phyloP scores from a whole-genome alignment of 2,113 vertebrate genomes.

The Cettia cetti region DNA sequence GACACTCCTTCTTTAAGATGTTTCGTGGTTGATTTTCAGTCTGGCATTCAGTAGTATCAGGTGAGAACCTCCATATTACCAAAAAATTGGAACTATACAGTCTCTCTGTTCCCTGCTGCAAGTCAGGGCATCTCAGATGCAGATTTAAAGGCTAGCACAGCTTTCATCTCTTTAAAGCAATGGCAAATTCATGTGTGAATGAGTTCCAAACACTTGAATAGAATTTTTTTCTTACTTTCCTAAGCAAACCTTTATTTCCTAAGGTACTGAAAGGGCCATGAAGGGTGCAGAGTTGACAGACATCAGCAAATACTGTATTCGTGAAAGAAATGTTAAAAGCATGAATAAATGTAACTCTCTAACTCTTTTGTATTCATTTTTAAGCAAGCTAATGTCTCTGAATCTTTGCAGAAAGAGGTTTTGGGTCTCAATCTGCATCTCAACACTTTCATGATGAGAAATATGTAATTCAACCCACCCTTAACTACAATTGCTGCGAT shows the following conservation, averaged over 20 bases:
- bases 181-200: background rate
- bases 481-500: background rate
- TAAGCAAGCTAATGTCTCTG: background rate
- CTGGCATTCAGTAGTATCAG: background rate
- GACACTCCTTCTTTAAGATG: background rate
- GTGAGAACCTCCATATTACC: background rate
- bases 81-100: background rate
- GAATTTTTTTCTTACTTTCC: background rate
- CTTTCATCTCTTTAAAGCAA: background rate
- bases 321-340: background rate
- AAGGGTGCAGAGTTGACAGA: background rate
- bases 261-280: background rate
- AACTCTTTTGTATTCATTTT: background rate
- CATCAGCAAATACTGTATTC: background rate
- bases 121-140: background rate
- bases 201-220: background rate
- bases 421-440: background rate
- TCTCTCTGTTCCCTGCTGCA: background rate
- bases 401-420: slow-evolving; percentile 25
- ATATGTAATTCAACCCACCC: background rate
- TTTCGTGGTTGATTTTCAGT: background rate
- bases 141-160: background rate
- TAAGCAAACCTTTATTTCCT: background rate
- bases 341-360: background rate
- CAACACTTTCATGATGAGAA: background rate